These are phyloP conservation scores for Pitangus sulphuratus DNA, from an alignment of 2,797 vertebrate genomes.

Conservation along the genomic window DNA sequence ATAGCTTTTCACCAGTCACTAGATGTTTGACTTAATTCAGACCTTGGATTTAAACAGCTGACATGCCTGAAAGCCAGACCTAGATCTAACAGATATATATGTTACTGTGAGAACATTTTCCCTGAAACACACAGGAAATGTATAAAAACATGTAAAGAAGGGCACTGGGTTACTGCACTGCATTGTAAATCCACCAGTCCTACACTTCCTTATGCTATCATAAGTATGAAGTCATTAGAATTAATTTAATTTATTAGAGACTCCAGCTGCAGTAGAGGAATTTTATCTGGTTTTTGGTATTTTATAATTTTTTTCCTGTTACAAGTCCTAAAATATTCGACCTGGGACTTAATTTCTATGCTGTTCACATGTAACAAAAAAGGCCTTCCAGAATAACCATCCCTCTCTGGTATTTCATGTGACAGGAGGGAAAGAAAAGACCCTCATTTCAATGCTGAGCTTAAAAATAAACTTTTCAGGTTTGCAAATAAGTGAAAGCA, in stretches of 20 bases:
- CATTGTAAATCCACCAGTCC: not conserved
- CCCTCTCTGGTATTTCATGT: slow-evolving; percentile 50
- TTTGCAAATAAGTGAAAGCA: slow-evolving; percentile 56
- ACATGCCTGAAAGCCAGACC: not conserved
- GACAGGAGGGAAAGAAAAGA: slow-evolving; percentile 44
- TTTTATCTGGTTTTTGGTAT: not conserved
- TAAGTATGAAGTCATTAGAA: not conserved
- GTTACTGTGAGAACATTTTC: not conserved
- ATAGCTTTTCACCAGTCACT: not conserved
- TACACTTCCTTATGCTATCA: not conserved
- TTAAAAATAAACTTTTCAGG: slow-evolving; percentile 59
- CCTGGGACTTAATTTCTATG: slow-evolving; percentile 9
- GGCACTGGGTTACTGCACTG: not conserved
- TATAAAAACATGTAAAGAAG: not conserved
- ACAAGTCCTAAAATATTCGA: not conserved
- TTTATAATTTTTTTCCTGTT: not conserved
- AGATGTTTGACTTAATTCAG: not conserved
- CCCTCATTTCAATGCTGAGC: slow-evolving; percentile 39
- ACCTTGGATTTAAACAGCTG: not conserved
- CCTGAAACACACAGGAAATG: not conserved
- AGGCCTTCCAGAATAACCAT: slow-evolving; percentile 11
- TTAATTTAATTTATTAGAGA: not conserved
- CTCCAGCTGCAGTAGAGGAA: not conserved
- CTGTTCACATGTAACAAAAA: not conserved
- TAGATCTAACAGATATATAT: not conserved